phyloP scores from a whole-genome alignment of 2,797 vertebrate genomes.

The Martes flavigula region DNA sequence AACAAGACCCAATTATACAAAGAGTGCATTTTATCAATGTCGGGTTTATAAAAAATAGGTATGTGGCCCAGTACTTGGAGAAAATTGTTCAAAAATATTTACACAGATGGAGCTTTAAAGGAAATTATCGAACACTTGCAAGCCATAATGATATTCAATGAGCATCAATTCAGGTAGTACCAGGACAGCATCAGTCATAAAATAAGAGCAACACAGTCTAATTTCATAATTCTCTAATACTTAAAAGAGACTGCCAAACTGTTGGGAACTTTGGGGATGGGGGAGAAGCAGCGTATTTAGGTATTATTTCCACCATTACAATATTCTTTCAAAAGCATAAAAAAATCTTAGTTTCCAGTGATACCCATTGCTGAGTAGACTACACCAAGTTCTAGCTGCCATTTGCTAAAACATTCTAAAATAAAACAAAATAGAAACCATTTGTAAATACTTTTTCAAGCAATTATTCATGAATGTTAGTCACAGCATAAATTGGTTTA shows the following conservation, averaged over 20 bases:
- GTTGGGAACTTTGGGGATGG: not conserved
- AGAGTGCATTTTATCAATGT: conserved; percentile 61
- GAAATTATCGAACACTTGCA: conserved; percentile 52
- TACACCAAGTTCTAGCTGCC: not conserved
- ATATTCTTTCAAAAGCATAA: not conserved
- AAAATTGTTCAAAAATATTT: conserved; percentile 73
- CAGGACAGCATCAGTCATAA: conserved; percentile 27
- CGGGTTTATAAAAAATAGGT: conserved; percentile 58
- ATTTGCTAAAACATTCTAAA: not conserved
- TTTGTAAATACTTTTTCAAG: not conserved
- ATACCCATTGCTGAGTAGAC: not conserved
- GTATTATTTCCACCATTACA: conserved; percentile 27
- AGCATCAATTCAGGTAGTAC: conserved; percentile 51
- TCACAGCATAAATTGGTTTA: not conserved
- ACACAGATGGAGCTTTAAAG: conserved; percentile 52
- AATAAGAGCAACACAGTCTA: conserved; percentile 47
- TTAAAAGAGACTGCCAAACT: not conserved
- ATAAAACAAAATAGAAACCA: conserved; percentile 33
- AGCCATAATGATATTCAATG: conserved; percentile 34
- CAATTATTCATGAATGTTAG: conserved; percentile 12
- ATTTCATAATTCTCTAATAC: not conserved
- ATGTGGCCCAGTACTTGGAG: conserved; percentile 36
- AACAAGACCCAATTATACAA: conserved; percentile 69
- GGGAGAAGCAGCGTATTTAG: not conserved
- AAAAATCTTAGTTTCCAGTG: not conserved